Evolutionary conservation across 2,113 vertebrate species (phyloP).

Genomic region (Clarias gariepinus): DNA sequence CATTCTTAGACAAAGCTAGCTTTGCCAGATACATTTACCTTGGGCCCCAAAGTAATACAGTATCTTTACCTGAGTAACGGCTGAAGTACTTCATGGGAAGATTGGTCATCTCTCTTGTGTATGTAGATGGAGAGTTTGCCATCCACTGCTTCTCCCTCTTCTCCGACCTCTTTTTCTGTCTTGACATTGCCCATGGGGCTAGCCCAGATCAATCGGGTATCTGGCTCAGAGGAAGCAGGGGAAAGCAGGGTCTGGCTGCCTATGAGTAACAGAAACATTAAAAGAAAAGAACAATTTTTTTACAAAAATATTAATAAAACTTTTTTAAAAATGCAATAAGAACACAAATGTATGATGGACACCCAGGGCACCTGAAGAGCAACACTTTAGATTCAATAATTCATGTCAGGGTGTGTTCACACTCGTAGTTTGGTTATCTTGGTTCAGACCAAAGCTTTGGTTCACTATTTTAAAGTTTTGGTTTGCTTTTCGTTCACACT

Average conservation of each 20-base stretch:
- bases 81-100: conserved; percentile 96
- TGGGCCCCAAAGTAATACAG: neutral
- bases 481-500: no score
- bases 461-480: no score
- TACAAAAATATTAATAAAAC: neutral
- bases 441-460: no score
- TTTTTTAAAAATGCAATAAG: neutral
- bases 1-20: neutral
- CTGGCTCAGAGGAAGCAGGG: conserved; percentile 91
- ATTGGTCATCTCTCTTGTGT: conserved; percentile 96
- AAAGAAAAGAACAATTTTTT: neutral
- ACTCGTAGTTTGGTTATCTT: no score
- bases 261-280: conserved; percentile 37
- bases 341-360: neutral
- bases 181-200: conserved; percentile 92
- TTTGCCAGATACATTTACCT: neutral
- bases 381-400: neutral
- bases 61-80: conserved; percentile 87
- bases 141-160: conserved; percentile 95
- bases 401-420: neutral
- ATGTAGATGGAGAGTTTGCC: conserved; percentile 98
- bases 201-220: conserved; percentile 82
- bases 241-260: conserved; percentile 97
- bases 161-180: conserved; percentile 87
- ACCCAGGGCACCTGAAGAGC: neutral